phyloP scores from a whole-genome alignment of 2,113 vertebrate species.

The Poeciliopsis occidentalis region DNA sequence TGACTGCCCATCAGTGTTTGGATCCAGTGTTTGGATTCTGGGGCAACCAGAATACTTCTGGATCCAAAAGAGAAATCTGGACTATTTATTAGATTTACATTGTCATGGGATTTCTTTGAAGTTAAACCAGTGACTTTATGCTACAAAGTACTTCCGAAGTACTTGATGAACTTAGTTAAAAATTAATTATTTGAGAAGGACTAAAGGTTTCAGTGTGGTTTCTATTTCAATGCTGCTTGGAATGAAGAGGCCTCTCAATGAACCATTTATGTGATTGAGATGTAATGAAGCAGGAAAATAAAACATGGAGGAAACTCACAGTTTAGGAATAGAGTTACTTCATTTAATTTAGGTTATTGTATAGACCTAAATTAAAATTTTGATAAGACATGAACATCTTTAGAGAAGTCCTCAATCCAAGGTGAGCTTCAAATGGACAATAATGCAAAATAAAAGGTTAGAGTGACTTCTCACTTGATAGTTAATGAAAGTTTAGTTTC shows the following conservation, averaged over 20 bases:
- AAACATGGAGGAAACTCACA: background rate
- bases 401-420: background rate
- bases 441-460: too few species aligned
- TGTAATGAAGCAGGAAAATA: background rate
- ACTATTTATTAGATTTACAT: background rate
- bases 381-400: background rate
- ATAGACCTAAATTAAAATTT: background rate
- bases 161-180: too few species aligned
- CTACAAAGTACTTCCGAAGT: background rate
- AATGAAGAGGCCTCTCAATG: background rate
- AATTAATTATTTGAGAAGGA: background rate
- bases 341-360: background rate
- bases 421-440: background rate
- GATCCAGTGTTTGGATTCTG: background rate
- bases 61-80: background rate
- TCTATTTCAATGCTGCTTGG: background rate
- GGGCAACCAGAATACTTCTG: background rate
- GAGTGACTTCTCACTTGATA: too few species aligned
- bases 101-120: background rate
- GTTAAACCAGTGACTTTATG: background rate
- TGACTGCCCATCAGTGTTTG: background rate
- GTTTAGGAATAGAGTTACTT: background rate
- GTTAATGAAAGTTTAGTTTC: too few species aligned
- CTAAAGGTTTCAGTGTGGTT: background rate
- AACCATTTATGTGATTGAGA: too few species aligned